These are phyloP conservation scores for Argyra leucocephala DNA, from an alignment of 2,888 invertebrate genomes.

Conservation along the genomic window DNA sequence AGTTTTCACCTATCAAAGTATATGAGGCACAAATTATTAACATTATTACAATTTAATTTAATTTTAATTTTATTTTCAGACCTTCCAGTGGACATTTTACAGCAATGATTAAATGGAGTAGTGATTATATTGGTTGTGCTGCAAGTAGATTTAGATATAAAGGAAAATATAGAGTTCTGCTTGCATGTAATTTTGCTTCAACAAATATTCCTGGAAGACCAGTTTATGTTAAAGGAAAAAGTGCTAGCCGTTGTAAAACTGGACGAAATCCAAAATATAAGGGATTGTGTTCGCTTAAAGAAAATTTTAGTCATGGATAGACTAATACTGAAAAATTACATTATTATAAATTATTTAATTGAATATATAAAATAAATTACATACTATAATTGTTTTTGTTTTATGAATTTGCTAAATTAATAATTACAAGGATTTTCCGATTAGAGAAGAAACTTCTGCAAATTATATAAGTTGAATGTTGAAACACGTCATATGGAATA, in stretches of 20 bases:
- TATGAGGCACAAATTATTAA: too few species aligned
- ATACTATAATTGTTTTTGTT: too few species aligned
- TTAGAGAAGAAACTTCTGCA: too few species aligned
- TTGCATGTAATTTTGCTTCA: conserved; percentile 23
- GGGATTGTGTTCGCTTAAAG: conserved; percentile 11
- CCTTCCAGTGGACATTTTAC: conserved; percentile 19
- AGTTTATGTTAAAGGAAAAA: conserved; percentile 20
- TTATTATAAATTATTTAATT: too few species aligned
- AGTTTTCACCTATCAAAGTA: not conserved
- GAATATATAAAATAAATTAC: too few species aligned
- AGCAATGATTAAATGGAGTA: conserved; percentile 19
- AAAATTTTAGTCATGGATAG: too few species aligned
- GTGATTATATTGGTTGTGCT: conserved; percentile 20
- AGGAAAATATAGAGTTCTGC: conserved; percentile 10
- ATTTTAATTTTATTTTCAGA: not conserved
- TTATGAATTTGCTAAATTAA: too few species aligned
- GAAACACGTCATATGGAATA: too few species aligned
- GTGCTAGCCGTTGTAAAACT: conserved; percentile 21
- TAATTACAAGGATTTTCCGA: too few species aligned
- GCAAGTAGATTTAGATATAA: conserved; percentile 7
- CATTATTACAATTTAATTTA: too few species aligned
- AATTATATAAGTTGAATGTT: too few species aligned
- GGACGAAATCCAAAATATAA: conserved; percentile 15
- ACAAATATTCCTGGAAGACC: conserved; percentile 18
- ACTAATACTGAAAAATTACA: too few species aligned